A percentile compares a stretch with the other conserved stretches of the same genome.
phyloP scores from a whole-genome alignment of 2,113 vertebrate genomes.

The Genyomyrus donnyi region DNA sequence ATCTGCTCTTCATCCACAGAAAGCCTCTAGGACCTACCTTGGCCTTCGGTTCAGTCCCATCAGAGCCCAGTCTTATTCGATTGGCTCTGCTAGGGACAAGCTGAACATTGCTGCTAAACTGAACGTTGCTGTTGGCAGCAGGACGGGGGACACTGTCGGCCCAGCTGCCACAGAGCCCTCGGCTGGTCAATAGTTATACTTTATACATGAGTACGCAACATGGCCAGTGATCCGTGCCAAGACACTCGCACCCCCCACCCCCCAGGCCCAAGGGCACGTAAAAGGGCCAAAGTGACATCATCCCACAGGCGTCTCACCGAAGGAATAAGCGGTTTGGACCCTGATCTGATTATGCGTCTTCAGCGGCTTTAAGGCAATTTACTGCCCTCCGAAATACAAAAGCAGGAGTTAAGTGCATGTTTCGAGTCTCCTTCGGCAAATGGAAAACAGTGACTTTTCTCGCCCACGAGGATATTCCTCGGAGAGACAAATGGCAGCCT shows the following conservation, averaged over 20 bases:
- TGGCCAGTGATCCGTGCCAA: background rate
- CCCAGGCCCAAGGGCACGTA: background rate
- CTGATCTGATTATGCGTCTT: constrained; percentile 22
- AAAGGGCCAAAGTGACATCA: background rate
- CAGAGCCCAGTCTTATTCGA: background rate
- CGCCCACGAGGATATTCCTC: constrained; percentile 27
- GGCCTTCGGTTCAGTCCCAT: background rate
- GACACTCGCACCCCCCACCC: background rate
- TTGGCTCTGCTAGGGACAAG: background rate
- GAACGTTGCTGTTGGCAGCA: background rate
- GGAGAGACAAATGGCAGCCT: constrained; percentile 40
- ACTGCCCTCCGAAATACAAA: background rate
- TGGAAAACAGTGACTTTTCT: constrained; percentile 5
- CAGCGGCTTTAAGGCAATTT: constrained; percentile 14
- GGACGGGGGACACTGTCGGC: background rate
- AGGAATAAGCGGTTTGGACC: background rate
- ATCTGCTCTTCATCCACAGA: background rate
- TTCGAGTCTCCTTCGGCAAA: constrained; percentile 18
- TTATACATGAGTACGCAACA: background rate
- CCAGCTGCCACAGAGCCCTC: background rate
- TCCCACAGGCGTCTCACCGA: background rate
- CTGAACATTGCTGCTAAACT: background rate
- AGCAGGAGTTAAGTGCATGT: constrained; percentile 8
- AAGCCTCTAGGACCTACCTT: background rate
- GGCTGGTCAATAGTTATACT: background rate